These are phyloP conservation scores for Altica lythri DNA, from an alignment of 2,888 invertebrate species.

Conservation along the genomic window DNA sequence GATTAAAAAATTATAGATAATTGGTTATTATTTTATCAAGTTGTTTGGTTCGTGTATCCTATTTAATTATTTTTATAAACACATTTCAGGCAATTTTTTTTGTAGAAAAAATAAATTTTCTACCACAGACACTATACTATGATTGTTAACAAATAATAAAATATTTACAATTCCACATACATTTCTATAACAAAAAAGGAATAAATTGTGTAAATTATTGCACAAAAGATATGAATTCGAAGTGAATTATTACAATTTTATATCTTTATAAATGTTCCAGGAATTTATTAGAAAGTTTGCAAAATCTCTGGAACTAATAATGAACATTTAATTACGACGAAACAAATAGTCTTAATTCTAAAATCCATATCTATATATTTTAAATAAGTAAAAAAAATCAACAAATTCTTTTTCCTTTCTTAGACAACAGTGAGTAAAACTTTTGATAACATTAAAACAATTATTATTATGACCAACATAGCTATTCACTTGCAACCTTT, in stretches of 20 bases:
- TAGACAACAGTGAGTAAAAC: too few species aligned
- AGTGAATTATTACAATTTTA: not conserved
- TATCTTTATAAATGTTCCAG: not conserved
- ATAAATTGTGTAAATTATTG: constrained; percentile 14
- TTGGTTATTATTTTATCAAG: too few species aligned
- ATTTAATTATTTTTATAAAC: too few species aligned
- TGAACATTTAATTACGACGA: not conserved
- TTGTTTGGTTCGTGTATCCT: too few species aligned
- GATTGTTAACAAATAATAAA: constrained; percentile 23
- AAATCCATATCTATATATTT: too few species aligned
- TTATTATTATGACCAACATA: too few species aligned
- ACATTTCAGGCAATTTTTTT: constrained; percentile 11
- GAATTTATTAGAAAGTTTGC: not conserved
- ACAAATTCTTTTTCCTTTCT: too few species aligned
- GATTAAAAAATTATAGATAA: too few species aligned
- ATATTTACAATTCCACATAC: constrained; percentile 17
- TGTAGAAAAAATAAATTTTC: constrained; percentile 13
- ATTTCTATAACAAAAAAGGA: constrained; percentile 5
- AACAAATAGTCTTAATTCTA: too few species aligned
- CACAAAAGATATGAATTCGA: constrained; percentile 14
- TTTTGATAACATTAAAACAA: too few species aligned
- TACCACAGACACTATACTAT: constrained; percentile 21
- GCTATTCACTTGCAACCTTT: too few species aligned
- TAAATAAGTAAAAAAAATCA: too few species aligned
- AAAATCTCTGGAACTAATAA: not conserved